phyloP scores from a whole-genome alignment of 2,888 invertebrate species.

The Archips crataeganus region DNA sequence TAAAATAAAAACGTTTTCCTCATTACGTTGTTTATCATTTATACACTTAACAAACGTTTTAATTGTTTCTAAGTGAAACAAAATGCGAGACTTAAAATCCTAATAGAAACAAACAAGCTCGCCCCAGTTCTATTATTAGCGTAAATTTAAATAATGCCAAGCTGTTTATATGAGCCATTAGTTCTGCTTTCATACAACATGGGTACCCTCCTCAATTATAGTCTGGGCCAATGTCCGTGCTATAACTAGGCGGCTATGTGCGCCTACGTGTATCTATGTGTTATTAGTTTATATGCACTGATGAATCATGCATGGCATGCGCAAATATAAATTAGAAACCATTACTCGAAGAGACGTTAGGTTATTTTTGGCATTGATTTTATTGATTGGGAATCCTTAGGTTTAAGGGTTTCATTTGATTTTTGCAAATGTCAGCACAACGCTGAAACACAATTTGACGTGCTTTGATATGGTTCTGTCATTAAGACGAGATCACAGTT shows the following conservation, averaged over 20 bases:
- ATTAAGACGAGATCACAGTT: no score
- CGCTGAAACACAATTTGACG: no score
- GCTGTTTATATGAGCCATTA: constrained; percentile 40
- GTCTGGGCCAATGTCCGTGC: constrained; percentile 39
- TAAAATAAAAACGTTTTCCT: constrained; percentile 7
- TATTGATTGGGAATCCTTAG: constrained; percentile 14
- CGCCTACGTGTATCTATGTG: constrained; percentile 38
- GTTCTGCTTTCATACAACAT: constrained; percentile 38
- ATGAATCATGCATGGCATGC: constrained; percentile 54
- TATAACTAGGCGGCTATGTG: constrained; percentile 21
- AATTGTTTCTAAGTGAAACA: constrained; percentile 14
- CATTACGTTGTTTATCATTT: background rate
- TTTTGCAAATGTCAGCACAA: no score
- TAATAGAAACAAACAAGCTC: constrained; percentile 41
- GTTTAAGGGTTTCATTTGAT: background rate
- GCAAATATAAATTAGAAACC: constrained; percentile 22
- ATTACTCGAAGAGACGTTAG: constrained; percentile 19
- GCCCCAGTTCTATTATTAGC: constrained; percentile 42
- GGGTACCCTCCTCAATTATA: constrained; percentile 35
- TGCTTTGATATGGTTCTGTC: no score
- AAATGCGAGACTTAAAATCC: constrained; percentile 19
- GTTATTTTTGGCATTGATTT: constrained; percentile 12
- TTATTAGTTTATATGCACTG: constrained; percentile 47
- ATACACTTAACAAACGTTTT: background rate
- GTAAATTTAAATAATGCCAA: constrained; percentile 35